Evolutionary conservation across 2,888 invertebrate genomes (phyloP).

Genomic region (Yponomeuta malinellus): DNA sequence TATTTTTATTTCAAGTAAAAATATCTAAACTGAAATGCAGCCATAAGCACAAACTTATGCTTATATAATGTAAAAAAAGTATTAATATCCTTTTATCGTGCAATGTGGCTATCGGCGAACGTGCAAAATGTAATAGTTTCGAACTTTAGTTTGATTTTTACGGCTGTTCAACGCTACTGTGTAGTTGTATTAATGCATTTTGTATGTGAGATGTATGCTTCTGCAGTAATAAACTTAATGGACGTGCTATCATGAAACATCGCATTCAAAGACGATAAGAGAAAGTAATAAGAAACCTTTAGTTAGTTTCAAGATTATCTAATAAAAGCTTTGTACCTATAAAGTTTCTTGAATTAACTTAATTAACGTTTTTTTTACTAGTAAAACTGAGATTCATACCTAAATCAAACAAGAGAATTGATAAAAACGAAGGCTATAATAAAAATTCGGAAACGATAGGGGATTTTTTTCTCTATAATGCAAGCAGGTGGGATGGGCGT

Average conservation of each 20-base stretch:
- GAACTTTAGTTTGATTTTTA: constrained; percentile 8
- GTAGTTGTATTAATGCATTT: not conserved
- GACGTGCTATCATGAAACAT: not conserved
- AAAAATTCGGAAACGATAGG: not conserved
- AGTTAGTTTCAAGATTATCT: not conserved
- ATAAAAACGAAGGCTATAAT: not conserved
- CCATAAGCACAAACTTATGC: not conserved
- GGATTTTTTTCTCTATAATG: not conserved
- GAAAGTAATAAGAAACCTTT: not conserved
- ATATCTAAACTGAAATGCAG: not conserved
- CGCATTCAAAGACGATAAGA: constrained; percentile 2
- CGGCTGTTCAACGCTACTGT: not conserved
- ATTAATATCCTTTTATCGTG: not conserved
- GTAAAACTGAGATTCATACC: not conserved
- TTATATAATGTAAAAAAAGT: not conserved
- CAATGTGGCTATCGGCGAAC: not conserved
- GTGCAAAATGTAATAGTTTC: not conserved
- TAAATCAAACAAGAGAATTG: not conserved
- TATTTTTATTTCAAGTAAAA: not conserved
- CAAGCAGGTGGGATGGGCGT: not conserved
- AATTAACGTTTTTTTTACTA: not conserved
- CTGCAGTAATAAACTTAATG: constrained; percentile 3
- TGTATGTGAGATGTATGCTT: not conserved
- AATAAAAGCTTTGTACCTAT: not conserved
- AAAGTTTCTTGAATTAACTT: not conserved